Base-by-base conservation (phyloP, 2,113 vertebrate species). In the Casuarius casuarius region DNA sequence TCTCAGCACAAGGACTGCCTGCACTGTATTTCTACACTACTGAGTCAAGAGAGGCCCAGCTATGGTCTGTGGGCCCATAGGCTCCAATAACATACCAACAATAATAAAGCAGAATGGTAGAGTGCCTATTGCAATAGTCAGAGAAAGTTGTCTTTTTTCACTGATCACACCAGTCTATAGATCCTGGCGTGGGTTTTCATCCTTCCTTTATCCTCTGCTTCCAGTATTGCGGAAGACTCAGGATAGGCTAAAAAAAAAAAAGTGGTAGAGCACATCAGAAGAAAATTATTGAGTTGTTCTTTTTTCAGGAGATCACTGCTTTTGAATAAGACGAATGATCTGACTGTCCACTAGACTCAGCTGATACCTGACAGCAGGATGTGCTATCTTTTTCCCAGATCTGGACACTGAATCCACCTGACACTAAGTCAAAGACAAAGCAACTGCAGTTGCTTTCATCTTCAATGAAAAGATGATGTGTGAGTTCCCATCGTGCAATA, bases 311-410 rank as follows among this genome's bases (percentile, higher is more conserved):
- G 63, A 17, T 56, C 31, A 35, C 19, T 67, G 2, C 29, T 91
- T 40, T 49, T 56, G 22, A 23, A 3, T 0, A 33, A 33, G 58
- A 76, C 18, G 21, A 49, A 16, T 5, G n/a, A 26, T 5, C 54
- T 23, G 25, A 19, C 8, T 2, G 0, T 13, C n/a, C 51, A 33
- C 21, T 22, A 28, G 14, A 12, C 19, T 20, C 29, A 3, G 28
- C 61, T 0, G 1, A 20, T 26, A 29, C n/a, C 56, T 1, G 0
- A 15, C 1, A 63, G 49, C 51, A 0, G 0, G 9, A 22, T 8
- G 31, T 21, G 56, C n/a, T 44, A 17, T 82, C 1, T 59, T 59
- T 72, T 72, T 35, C 48, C 48, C n/a, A 49, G 51, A 28, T 33
- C 33, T 35, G 22, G 49, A 33, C 25, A 38, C 38, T 40, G n/a